Percentiles rank a stretch among this genome's conserved stretches.
Conservation (phyloP, 2,797 vertebrate genomes). For the Micrastur ruficollis region DNA sequence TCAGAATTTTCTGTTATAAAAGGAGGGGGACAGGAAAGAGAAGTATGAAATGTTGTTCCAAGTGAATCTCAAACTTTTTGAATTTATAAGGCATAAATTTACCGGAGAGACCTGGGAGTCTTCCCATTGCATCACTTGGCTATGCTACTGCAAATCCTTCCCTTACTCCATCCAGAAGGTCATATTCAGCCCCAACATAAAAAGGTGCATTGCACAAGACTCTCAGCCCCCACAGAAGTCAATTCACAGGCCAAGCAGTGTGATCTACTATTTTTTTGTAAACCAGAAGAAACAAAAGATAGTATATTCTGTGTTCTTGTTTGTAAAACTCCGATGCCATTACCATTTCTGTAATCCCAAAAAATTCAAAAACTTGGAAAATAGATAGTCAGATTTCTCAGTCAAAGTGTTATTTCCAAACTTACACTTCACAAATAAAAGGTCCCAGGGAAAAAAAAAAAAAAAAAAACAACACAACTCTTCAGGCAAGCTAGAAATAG, state of each 20-base stretch:
- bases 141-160: not conserved
- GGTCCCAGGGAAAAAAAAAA: not conserved
- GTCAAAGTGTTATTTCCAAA: not conserved
- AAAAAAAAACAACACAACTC: not conserved
- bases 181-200: not conserved
- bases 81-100: not conserved
- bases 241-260: not conserved
- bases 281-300: not conserved
- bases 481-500: not conserved
- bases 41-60: not conserved
- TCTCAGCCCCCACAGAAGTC: not conserved
- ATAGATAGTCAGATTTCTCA: not conserved
- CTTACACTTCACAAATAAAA: not conserved
- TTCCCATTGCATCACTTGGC: not conserved
- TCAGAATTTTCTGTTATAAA: not conserved
- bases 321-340: not conserved
- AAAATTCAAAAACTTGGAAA: not conserved
- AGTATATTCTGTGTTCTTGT: not conserved
- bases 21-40: not conserved
- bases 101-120: not conserved
- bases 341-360: fast-evolving
- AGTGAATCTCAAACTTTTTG: not conserved
- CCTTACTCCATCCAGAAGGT: not conserved
- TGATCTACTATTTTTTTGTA: not conserved
- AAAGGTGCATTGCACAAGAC: not conserved